Base-by-base conservation (phyloP, 2,888 invertebrate genomes). In the Plemyria rubiginata region DNA sequence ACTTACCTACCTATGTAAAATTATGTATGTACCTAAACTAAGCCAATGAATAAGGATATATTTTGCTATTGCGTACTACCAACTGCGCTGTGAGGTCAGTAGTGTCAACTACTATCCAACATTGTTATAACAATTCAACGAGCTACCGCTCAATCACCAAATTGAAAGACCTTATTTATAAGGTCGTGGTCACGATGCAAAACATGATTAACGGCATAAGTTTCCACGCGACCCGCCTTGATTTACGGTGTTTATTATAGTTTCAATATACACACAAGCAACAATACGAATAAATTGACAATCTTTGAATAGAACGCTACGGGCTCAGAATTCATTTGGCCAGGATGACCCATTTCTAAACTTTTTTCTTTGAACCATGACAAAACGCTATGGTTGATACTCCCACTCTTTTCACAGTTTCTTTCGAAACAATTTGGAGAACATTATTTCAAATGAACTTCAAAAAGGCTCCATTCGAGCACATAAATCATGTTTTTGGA, bases 201-300 rank as follows among this genome's bases (percentile, higher is more conserved):
- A 80, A 77, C 72, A 68, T 82, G 80, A 86, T 86, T 85, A 84
- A 86, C 76, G 81, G 74, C 73, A 65, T 54, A 85, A 85, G 79
- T 86, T 86, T 81, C 82, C 81, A 81, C 80, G 76, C 75, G 78
- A 74, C 81, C 81, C 16, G 55, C 15, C 57, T 46, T 60, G 86
- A 86, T 86, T 86, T 86, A 85, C 67, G 61, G 69, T 74, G 78
- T 78, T 69, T 68, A 64, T 61, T 68, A 64, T 62, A 49, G 29
- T 49, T 49, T 50, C 52, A 40, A 48, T 54, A 54, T 60, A 43
- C 54, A 43, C 53, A 53, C 65, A 43, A 62, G 54, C 32, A 56
- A 45, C 49, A 64, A 60, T 64, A 59, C 43, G 36, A 29, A 60
- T 64, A 50, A 54, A 53, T 69, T 70, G 70, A 58, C 60, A 64